Conservation (phyloP, 2,113 vertebrate genomes). For the Chionodraco myersi region DNA sequence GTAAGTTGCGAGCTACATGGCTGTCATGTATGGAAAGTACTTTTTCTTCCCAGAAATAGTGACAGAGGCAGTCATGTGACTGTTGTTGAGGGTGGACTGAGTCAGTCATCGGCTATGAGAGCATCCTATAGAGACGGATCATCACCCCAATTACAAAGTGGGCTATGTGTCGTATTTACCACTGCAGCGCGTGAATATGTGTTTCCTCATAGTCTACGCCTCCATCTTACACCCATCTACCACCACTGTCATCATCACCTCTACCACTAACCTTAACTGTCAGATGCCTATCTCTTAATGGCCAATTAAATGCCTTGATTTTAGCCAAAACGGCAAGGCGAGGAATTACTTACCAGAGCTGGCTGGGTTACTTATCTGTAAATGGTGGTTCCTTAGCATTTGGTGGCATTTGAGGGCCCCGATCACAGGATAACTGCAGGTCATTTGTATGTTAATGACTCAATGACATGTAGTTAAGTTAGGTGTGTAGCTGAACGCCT, state of each 20-base stretch:
- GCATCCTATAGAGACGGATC: slow-evolving; percentile 52
- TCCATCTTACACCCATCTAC: slow-evolving; percentile 23
- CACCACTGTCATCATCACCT: slow-evolving; percentile 46
- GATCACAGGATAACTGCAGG: slow-evolving; percentile 79
- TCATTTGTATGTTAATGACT: slow-evolving; percentile 87
- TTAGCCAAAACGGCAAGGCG: slow-evolving; percentile 66
- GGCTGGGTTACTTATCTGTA: slow-evolving; percentile 79
- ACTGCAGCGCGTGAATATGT: slow-evolving; percentile 16
- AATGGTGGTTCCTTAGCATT: slow-evolving; percentile 84
- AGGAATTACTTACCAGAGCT: slow-evolving; percentile 72
- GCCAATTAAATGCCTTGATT: slow-evolving; percentile 75
- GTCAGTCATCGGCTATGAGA: slow-evolving; percentile 56
- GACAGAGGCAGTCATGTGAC: slow-evolving; percentile 48
- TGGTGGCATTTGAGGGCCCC: slow-evolving; percentile 82
- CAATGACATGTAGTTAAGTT: slow-evolving; percentile 78
- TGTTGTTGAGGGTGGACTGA: slow-evolving; percentile 36
- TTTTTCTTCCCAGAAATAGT: slow-evolving; percentile 45
- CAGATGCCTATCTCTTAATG: slow-evolving; percentile 54
- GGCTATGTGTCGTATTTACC: slow-evolving; percentile 57
- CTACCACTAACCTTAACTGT: slow-evolving; percentile 67
- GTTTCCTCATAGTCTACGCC: slow-evolving; percentile 15
- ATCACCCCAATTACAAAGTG: slow-evolving; percentile 33
- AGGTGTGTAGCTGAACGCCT: slow-evolving; percentile 71
- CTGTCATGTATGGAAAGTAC: slow-evolving; percentile 1
- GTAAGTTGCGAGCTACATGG: slow-evolving; percentile 14